A percentile compares a stretch with the other conserved stretches of the same genome.
These are phyloP conservation scores for Nanger granti DNA, from an alignment of 2,113 vertebrate species.

Conservation along the genomic window DNA sequence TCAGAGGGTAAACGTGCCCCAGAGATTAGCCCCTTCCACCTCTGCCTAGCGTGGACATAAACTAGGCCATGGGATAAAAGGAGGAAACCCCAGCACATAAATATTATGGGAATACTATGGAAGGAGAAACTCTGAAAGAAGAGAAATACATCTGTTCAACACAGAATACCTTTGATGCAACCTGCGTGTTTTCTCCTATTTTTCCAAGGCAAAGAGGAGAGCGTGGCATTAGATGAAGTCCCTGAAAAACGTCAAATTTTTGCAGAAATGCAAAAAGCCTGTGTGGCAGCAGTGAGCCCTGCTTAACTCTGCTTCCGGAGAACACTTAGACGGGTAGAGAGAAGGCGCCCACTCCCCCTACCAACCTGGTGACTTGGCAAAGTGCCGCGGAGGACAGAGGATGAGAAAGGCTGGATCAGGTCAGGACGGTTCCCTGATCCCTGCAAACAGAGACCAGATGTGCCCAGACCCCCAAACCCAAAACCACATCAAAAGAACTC, in stretches of 20 bases:
- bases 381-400: no score
- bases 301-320: background rate
- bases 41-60: background rate
- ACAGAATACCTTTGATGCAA: background rate
- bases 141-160: background rate
- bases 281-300: background rate
- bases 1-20: constrained; percentile 23
- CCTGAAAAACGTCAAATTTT: background rate
- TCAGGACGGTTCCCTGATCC: background rate
- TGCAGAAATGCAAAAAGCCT: background rate
- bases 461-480: background rate
- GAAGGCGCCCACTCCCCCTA: background rate
- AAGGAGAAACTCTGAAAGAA: background rate
- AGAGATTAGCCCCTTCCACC: constrained; percentile 53
- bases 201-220: background rate
- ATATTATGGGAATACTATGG: background rate
- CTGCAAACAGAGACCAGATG: background rate
- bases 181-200: background rate
- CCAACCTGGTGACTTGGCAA: background rate
- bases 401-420: background rate
- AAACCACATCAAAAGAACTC: background rate
- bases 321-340: background rate
- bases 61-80: background rate
- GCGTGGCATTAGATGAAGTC: background rate
- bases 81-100: background rate